Percentiles rank a stretch among this genome's conserved stretches.
Evolutionary conservation across 2,797 vertebrate genomes (phyloP).

Genomic region (Galaxias olidus): DNA sequence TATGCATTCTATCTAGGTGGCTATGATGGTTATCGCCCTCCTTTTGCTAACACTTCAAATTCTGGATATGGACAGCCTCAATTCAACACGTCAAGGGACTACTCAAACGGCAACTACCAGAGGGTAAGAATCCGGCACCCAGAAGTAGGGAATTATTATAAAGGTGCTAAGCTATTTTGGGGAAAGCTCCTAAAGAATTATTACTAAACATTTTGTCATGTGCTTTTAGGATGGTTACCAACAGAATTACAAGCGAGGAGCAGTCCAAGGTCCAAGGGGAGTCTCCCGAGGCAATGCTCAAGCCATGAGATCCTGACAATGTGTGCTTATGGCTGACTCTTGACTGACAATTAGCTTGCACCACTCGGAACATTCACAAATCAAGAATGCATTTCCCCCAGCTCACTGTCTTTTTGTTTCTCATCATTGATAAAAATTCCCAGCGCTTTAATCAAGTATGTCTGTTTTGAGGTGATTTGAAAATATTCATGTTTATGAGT

Average conservation of each 20-base stretch:
- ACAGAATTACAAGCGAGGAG: constrained; percentile 95
- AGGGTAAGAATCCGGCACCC: constrained; percentile 78
- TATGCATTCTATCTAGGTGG: constrained; percentile 78
- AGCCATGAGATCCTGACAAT: constrained; percentile 77
- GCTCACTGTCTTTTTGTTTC: constrained; percentile 56
- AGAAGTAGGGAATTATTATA: not conserved
- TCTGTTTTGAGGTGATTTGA: constrained; percentile 65
- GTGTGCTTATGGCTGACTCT: constrained; percentile 66
- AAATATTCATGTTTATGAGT: constrained; percentile 63
- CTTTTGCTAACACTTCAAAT: constrained; percentile 92
- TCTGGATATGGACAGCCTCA: constrained; percentile 93
- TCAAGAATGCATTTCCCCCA: constrained; percentile 69
- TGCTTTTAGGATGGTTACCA: constrained; percentile 92
- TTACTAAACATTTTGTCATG: too few relatives aligned
- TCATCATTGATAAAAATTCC: constrained; percentile 63
- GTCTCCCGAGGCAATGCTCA: constrained; percentile 88
- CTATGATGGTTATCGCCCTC: constrained; percentile 92
- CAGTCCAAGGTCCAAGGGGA: constrained; percentile 92
- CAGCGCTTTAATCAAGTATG: constrained; percentile 65
- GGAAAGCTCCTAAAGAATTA: constrained; percentile 33
- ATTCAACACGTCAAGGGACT: constrained; percentile 92
- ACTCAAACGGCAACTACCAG: constrained; percentile 90
- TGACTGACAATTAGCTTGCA: constrained; percentile 67
- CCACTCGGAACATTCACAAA: constrained; percentile 76
- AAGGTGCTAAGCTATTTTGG: too few relatives aligned